Evolutionary conservation across 2,797 vertebrate species (phyloP).

Genomic region (Darevskia mixta): DNA sequence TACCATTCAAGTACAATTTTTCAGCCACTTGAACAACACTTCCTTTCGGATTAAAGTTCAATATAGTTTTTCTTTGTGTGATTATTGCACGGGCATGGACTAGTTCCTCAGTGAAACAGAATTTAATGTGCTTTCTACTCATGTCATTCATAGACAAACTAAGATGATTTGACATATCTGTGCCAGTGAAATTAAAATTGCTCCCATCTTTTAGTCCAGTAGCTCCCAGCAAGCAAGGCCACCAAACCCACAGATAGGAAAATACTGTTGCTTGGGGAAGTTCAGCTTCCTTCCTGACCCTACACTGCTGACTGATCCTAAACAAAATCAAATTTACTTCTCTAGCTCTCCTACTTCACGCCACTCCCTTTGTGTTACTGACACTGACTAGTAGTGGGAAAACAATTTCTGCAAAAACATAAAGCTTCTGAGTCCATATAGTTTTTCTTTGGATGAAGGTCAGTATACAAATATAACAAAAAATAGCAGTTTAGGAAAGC

Average conservation of each 20-base stretch:
- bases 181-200: background rate
- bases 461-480: too few species aligned
- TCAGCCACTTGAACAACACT: background rate
- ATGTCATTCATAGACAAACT: background rate
- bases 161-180: background rate
- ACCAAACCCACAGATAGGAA: background rate
- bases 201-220: background rate
- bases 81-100: background rate
- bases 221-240: background rate
- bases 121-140: background rate
- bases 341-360: too few species aligned
- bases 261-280: background rate
- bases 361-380: background rate
- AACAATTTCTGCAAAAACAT: background rate
- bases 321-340: background rate
- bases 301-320: background rate
- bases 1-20: background rate
- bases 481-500: background rate
- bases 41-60: background rate
- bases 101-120: background rate
- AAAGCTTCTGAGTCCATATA: background rate
- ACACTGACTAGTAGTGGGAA: too few species aligned
- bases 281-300: background rate
- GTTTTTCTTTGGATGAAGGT: too few species aligned
- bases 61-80: background rate